Percentiles rank a stretch among this genome's conserved stretches.
These are phyloP conservation scores for Oncorhynchus kisutch DNA, from an alignment of 2,113 vertebrate species.

Conservation along the genomic window DNA sequence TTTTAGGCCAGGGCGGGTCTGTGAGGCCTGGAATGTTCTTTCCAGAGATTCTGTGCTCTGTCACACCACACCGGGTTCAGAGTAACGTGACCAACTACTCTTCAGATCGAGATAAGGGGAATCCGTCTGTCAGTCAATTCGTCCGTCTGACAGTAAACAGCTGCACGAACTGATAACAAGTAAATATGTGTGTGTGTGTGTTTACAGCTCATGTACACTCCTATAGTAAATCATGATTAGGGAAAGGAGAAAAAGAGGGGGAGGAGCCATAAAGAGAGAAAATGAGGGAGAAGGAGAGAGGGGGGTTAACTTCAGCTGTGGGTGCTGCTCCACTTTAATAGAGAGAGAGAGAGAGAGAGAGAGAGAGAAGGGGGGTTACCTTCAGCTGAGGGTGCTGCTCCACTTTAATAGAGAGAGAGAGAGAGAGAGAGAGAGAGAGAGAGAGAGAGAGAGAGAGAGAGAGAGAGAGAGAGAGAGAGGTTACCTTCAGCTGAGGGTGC, in stretches of 20 bases:
- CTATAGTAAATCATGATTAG: background rate
- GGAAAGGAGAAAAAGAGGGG: background rate
- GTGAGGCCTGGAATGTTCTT: background rate
- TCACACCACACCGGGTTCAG: background rate
- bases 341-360: background rate
- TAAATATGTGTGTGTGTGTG: background rate
- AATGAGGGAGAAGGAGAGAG: background rate
- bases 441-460: no score
- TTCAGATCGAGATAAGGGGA: constrained; percentile 8
- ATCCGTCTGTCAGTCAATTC: background rate
- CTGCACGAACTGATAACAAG: background rate
- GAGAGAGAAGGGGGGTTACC: background rate
- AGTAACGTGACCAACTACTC: background rate
- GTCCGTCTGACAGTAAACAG: background rate
- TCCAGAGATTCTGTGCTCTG: background rate
- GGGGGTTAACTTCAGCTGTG: no score
- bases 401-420: no score
- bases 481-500: no score
- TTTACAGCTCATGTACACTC: background rate
- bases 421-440: no score
- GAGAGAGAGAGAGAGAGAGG: no score
- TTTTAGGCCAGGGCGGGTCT: background rate
- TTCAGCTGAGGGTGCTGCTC: no score
- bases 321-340: no score
- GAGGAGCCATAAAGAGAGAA: background rate